phyloP scores from a whole-genome alignment of 2,888 invertebrate genomes.

The Pterobdella sp. region DNA sequence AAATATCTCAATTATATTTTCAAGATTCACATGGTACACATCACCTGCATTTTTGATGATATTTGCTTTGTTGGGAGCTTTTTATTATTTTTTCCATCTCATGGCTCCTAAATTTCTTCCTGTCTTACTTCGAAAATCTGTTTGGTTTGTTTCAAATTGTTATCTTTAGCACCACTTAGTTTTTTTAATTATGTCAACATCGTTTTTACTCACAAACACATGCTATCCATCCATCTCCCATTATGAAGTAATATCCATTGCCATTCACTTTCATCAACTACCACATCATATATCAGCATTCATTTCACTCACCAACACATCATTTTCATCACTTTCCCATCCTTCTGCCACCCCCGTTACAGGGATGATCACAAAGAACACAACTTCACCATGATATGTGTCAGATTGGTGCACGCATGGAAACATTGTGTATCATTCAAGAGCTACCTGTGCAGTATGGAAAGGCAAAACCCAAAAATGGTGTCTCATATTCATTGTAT shows the following conservation, averaged over 20 bases:
- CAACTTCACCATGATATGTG: conserved; percentile 2
- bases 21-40: background rate
- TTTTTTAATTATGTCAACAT: too few relatives aligned
- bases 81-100: background rate
- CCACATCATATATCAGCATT: too few relatives aligned
- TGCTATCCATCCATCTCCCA: too few relatives aligned
- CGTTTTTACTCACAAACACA: too few relatives aligned
- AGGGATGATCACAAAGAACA: conserved; percentile 11
- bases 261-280: too few relatives aligned
- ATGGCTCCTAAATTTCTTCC: background rate
- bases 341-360: too few relatives aligned
- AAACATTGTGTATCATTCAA: background rate
- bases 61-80: background rate
- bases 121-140: conserved; percentile 7
- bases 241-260: too few relatives aligned
- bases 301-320: too few relatives aligned
- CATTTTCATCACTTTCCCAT: too few relatives aligned
- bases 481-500: too few relatives aligned
- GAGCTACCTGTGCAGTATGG: background rate
- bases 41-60: conserved; percentile 8
- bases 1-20: too few relatives aligned
- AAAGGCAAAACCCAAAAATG: background rate
- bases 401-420: conserved; percentile 4
- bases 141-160: background rate
- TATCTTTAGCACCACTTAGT: too few relatives aligned